Conservation (phyloP, 2,113 vertebrate genomes). For the Cephalopterus ornatus region DNA sequence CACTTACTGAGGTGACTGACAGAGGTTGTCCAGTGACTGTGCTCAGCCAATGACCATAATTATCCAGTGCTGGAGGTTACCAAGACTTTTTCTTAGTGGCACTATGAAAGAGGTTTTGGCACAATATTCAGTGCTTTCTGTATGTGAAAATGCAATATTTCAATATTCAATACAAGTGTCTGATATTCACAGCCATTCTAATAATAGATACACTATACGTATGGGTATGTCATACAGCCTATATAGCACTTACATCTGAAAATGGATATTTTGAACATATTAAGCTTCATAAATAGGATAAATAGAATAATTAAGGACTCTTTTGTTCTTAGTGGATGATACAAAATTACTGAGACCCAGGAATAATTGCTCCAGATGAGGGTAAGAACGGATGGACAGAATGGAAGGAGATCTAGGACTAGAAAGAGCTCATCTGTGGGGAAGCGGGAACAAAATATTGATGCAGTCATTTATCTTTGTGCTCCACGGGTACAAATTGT, state of each 20-base stretch:
- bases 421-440: neutral
- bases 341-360: neutral
- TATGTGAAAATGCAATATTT: neutral
- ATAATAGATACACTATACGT: neutral
- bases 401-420: neutral
- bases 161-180: neutral
- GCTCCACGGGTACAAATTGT: neutral
- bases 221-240: neutral
- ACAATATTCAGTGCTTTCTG: neutral
- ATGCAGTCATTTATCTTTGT: neutral
- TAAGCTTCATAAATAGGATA: neutral
- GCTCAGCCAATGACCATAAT: neutral
- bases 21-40: neutral
- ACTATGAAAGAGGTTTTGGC: neutral
- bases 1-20: neutral
- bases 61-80: neutral
- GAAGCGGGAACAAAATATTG: neutral
- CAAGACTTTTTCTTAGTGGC: neutral
- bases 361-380: neutral
- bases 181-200: neutral
- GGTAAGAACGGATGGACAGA: neutral
- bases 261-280: neutral
- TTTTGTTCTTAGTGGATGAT: neutral
- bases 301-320: neutral
- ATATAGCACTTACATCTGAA: neutral